Percentiles rank a stretch among this genome's conserved stretches.
Conservation (phyloP, 2,888 invertebrate species). For the Emesis russula region DNA sequence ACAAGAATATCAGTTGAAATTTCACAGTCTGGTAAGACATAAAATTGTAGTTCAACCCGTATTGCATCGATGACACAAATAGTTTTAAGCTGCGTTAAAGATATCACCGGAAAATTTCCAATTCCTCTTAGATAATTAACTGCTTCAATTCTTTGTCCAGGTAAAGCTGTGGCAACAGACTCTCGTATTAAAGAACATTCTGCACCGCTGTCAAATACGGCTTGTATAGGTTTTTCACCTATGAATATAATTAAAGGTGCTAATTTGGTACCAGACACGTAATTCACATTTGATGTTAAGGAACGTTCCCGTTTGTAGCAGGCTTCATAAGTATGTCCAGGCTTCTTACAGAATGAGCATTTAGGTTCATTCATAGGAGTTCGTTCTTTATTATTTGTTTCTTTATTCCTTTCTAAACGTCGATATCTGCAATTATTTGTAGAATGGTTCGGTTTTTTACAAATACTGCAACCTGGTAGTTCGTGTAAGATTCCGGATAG, state of each 20-base stretch:
- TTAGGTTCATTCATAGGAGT: not conserved
- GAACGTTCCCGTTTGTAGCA: constrained; percentile 83
- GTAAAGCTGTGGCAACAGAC: constrained; percentile 81
- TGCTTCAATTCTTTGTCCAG: constrained; percentile 63
- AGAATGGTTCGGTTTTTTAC: no score
- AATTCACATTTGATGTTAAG: constrained; percentile 68
- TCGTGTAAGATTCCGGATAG: constrained; percentile 39
- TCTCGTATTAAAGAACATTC: constrained; percentile 87
- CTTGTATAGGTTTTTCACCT: constrained; percentile 42
- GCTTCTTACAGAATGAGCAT: constrained; percentile 75
- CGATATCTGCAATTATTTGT: no score
- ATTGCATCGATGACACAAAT: constrained; percentile 43
- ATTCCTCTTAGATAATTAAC: constrained; percentile 62
- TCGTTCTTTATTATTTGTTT: no score
- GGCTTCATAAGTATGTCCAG: constrained; percentile 82
- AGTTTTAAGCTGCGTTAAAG: constrained; percentile 23
- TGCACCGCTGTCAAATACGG: constrained; percentile 88
- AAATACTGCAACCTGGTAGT: no score
- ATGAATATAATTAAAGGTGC: constrained; percentile 58
- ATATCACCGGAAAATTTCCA: constrained; percentile 48
- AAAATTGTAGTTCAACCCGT: constrained; percentile 50
- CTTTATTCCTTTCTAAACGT: no score
- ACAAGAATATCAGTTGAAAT: no score
- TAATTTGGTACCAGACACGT: constrained; percentile 33
- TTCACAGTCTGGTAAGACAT: no score